Evolutionary conservation across 2,797 vertebrate genomes (phyloP).

Genomic region (Clarias pachynema): DNA sequence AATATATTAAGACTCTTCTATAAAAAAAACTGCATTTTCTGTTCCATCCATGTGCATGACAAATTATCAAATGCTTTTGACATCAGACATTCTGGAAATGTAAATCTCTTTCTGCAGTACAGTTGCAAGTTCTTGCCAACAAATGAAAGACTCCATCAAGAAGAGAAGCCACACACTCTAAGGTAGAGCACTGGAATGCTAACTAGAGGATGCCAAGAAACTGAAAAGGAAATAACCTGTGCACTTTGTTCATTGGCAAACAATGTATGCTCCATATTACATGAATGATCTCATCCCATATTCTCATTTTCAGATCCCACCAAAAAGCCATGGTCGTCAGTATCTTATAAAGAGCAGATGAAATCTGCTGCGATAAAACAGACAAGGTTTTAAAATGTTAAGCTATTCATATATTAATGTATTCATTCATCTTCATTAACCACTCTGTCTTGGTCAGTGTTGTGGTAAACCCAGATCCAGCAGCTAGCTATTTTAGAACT

Average conservation of each 20-base stretch:
- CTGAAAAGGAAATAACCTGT: conserved; percentile 6
- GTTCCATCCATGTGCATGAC: neutral
- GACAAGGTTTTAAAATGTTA: neutral
- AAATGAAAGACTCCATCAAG: neutral
- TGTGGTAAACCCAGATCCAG: neutral
- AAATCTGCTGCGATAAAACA: neutral
- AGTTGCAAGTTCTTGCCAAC: neutral
- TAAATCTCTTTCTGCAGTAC: neutral
- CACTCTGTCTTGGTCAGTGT: too few species aligned
- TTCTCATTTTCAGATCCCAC: conserved; percentile 2
- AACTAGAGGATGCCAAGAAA: neutral
- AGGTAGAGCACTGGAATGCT: neutral
- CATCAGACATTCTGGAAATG: neutral
- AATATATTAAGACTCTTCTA: neutral
- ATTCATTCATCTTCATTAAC: neutral
- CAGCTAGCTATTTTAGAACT: neutral
- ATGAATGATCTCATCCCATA: neutral
- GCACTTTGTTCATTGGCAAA: neutral
- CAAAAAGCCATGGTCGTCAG: neutral
- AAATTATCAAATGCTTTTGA: neutral
- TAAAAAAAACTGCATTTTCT: neutral
- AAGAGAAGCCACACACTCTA: neutral
- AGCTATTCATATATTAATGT: neutral
- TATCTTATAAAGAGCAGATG: neutral
- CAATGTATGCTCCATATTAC: neutral